Conservation (phyloP, 2,888 invertebrate genomes). For the Phyto melanocephala region DNA sequence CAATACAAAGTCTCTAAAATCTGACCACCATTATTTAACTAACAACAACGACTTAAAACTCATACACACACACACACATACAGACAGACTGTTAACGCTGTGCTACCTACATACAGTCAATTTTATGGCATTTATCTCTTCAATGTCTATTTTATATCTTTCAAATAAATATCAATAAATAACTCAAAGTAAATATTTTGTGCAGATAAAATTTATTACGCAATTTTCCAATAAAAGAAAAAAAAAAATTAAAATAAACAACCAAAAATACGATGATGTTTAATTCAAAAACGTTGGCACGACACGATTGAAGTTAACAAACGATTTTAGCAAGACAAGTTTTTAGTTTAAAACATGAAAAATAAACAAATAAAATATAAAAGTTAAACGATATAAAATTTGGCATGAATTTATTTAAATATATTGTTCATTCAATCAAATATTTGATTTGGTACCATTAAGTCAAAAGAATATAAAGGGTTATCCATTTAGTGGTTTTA, state of each 20-base stretch:
- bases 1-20: neutral
- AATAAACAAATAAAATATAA: neutral
- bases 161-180: constrained; percentile 61
- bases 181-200: constrained; percentile 59
- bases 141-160: constrained; percentile 57
- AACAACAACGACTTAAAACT: neutral
- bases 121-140: constrained; percentile 58
- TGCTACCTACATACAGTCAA: constrained; percentile 28
- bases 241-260: neutral
- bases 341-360: constrained; percentile 37
- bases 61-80: neutral
- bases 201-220: constrained; percentile 61
- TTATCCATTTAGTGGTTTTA: no score
- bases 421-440: constrained; percentile 30
- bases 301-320: constrained; percentile 43
- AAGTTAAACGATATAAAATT: constrained; percentile 31
- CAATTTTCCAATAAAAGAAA: constrained; percentile 27
- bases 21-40: neutral
- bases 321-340: neutral
- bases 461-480: no score
- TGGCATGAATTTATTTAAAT: constrained; percentile 32
- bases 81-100: neutral
- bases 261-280: neutral
- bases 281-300: constrained; percentile 9
- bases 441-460: constrained; percentile 1